A percentile compares a stretch with the other conserved stretches of the same genome.
These are phyloP conservation scores for Galerucella nymphaeae DNA, from an alignment of 2,888 invertebrate genomes.

Conservation along the genomic window DNA sequence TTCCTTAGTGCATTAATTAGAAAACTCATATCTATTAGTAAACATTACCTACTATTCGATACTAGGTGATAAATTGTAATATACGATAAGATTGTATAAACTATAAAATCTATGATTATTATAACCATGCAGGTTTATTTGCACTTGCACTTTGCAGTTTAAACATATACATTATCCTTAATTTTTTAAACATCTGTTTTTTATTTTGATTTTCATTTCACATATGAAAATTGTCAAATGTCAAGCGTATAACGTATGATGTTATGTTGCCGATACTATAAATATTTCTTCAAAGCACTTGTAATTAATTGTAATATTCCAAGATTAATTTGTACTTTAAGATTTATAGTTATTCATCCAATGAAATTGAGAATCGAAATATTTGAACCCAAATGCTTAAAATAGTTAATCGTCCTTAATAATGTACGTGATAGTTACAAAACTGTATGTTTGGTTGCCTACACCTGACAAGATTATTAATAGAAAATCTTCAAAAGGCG, in stretches of 20 bases:
- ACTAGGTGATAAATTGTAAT: neutral
- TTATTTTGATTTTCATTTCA: neutral
- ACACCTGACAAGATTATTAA: no score
- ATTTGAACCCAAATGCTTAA: no score
- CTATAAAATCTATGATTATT: neutral
- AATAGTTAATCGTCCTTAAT: no score
- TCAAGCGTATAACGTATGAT: neutral
- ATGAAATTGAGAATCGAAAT: no score
- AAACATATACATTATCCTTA: neutral
- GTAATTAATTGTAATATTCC: neutral
- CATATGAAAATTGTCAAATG: neutral
- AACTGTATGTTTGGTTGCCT: no score
- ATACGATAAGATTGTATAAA: neutral
- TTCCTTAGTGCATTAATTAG: slow-evolving; percentile 69
- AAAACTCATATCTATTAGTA: slow-evolving; percentile 67
- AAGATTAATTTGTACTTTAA: no score
- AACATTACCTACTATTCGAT: neutral
- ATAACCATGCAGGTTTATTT: neutral
- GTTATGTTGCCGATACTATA: neutral
- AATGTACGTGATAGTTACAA: no score
- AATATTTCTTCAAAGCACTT: neutral
- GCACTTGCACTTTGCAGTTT: neutral
- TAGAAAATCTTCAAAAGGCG: no score
- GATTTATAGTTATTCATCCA: no score
- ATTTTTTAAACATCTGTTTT: neutral